phyloP scores from a whole-genome alignment of 2,113 vertebrate species.

The Notothenia coriiceps region DNA sequence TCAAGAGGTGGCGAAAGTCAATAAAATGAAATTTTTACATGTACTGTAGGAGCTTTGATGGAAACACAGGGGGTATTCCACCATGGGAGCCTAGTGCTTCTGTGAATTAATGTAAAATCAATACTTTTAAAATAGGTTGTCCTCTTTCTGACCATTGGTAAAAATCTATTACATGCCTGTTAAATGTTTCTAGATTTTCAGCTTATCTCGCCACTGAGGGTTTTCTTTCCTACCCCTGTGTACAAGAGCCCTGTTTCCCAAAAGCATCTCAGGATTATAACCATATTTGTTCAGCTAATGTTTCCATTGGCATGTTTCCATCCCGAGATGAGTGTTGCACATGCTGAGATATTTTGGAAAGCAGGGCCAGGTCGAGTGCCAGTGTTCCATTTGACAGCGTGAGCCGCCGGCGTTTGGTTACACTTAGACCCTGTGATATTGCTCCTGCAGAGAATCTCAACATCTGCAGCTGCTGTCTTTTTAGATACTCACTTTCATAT shows the following conservation, averaged over 20 bases:
- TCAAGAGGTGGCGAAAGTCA: slow-evolving; percentile 46
- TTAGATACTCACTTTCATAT: slow-evolving; percentile 25
- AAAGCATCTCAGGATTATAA: slow-evolving; percentile 62
- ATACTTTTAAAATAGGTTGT: slow-evolving; percentile 54
- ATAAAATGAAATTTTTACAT: slow-evolving; percentile 34
- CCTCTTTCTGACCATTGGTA: slow-evolving; percentile 39
- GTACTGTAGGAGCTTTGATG: slow-evolving; percentile 33
- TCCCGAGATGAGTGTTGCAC: slow-evolving; percentile 60
- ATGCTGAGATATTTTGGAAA: slow-evolving; percentile 69
- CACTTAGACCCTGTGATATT: slow-evolving; percentile 25
- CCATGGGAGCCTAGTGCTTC: slow-evolving; percentile 19
- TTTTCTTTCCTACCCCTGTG: neutral
- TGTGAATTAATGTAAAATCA: slow-evolving; percentile 61
- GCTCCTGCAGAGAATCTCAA: slow-evolving; percentile 38
- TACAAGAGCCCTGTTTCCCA: slow-evolving; percentile 33
- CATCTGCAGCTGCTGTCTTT: slow-evolving; percentile 32
- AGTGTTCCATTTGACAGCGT: slow-evolving; percentile 61
- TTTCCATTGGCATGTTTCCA: slow-evolving; percentile 72
- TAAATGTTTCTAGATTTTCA: slow-evolving; percentile 47
- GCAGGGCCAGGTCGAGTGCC: slow-evolving; percentile 58
- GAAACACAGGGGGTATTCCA: slow-evolving; percentile 25
- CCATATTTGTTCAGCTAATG: slow-evolving; percentile 75
- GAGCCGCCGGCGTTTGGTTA: slow-evolving; percentile 54
- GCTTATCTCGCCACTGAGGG: slow-evolving; percentile 23
- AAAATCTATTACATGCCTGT: slow-evolving; percentile 39